phyloP scores from a whole-genome alignment of 2,888 invertebrate species.

The Nymphalis c-album region DNA sequence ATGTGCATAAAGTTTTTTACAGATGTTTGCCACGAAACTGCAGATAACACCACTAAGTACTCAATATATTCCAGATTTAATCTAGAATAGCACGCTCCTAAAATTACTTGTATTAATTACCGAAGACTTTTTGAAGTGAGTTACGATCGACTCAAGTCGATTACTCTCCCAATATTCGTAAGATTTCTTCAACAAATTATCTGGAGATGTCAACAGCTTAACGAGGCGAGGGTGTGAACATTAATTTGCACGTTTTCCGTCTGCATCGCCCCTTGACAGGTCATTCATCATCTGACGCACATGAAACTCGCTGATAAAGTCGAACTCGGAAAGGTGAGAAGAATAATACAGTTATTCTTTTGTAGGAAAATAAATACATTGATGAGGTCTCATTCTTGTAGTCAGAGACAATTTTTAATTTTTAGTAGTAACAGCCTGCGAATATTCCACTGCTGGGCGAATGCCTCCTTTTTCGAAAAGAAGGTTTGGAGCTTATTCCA shows the following conservation, averaged over 20 bases:
- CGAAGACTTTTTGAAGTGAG: neutral
- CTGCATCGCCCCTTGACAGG: constrained; percentile 44
- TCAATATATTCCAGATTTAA: too few relatives aligned
- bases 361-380: constrained; percentile 9
- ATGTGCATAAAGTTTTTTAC: too few relatives aligned
- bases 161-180: constrained; percentile 1
- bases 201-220: constrained; percentile 38
- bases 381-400: neutral
- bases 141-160: neutral
- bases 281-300: constrained; percentile 46
- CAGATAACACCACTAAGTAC: too few relatives aligned
- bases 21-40: too few relatives aligned
- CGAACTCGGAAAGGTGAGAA: constrained; percentile 2
- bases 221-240: constrained; percentile 53
- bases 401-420: neutral
- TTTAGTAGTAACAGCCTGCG: neutral
- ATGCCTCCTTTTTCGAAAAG: too few relatives aligned
- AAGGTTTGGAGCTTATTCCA: too few relatives aligned
- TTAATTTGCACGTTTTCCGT: constrained; percentile 54
- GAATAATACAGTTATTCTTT: neutral
- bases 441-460: too few relatives aligned
- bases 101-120: neutral
- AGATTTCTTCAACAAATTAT: constrained; percentile 35
- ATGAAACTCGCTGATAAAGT: constrained; percentile 26
- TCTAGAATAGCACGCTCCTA: too few relatives aligned